Conservation (phyloP, 2,797 vertebrate species). For the Leptatherina wallacei region DNA sequence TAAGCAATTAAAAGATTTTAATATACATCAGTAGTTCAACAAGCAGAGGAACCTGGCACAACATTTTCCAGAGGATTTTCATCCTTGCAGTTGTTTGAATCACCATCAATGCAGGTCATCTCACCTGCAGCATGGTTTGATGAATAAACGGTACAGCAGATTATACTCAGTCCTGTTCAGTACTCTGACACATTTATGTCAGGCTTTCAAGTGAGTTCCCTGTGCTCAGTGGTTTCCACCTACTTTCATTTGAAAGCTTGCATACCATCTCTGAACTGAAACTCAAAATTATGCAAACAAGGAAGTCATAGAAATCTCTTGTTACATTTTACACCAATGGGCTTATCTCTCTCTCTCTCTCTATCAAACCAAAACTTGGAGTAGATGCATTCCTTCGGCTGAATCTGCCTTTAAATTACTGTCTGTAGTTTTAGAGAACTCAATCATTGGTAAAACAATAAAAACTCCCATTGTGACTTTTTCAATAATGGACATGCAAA, state of each 20-base stretch:
- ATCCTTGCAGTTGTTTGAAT: background rate
- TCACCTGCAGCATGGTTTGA: background rate
- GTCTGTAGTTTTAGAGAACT: background rate
- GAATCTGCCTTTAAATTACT: background rate
- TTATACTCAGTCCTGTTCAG: too few species aligned
- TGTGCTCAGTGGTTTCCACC: background rate
- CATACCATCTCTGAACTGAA: slow-evolving; percentile 43
- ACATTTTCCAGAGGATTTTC: background rate
- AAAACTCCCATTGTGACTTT: background rate
- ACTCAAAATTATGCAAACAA: slow-evolving; percentile 60
- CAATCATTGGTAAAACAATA: background rate
- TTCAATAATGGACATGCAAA: background rate
- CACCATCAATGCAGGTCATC: background rate
- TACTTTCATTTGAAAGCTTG: background rate
- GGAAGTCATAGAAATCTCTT: slow-evolving; percentile 11
- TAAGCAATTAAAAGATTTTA: too few species aligned
- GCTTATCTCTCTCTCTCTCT: slow-evolving; percentile 6
- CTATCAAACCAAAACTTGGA: slow-evolving; percentile 30
- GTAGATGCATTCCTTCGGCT: slow-evolving; percentile 23
- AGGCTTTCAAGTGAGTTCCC: background rate
- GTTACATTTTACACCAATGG: slow-evolving; percentile 54
- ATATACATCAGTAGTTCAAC: too few species aligned
- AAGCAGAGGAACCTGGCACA: too few species aligned
- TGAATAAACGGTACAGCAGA: background rate
- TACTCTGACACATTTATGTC: background rate